Percentiles rank a stretch among this genome's conserved stretches.
Conservation (phyloP, 2,888 invertebrate species). For the Amiota communis region DNA sequence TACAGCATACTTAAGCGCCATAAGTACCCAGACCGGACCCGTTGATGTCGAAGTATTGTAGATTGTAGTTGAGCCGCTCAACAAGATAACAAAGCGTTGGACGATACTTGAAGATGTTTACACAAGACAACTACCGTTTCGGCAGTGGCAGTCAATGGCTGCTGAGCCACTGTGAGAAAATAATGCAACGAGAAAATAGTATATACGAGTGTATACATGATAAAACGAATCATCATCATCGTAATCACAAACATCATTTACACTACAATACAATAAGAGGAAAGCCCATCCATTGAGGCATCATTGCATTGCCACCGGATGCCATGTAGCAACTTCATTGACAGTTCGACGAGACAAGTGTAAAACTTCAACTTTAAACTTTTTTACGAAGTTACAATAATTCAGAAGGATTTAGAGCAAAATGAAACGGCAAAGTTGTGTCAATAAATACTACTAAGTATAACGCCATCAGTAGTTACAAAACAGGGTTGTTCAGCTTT, state of each 20-base stretch:
- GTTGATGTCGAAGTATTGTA: conserved; percentile 15
- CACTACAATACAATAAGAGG: conserved; percentile 26
- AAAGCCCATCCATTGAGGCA: too few species aligned
- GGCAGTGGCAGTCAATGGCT: conserved; percentile 30
- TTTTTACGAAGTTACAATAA: neutral
- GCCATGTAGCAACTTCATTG: conserved; percentile 35
- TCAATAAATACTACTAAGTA: neutral
- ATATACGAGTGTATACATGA: conserved; percentile 3
- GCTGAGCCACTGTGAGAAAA: conserved; percentile 59
- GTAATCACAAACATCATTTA: conserved; percentile 50
- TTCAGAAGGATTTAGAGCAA: neutral
- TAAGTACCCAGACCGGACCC: conserved; percentile 60
- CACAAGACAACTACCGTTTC: conserved; percentile 65
- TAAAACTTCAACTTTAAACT: neutral
- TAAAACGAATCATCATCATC: conserved; percentile 15
- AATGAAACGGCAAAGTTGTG: conserved; percentile 31
- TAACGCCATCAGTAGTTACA: neutral
- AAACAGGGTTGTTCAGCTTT: neutral
- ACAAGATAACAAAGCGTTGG: conserved; percentile 7
- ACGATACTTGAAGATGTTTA: conserved; percentile 57
- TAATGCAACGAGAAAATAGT: conserved; percentile 45
- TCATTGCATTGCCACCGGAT: conserved; percentile 51
- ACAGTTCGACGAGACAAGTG: conserved; percentile 26
- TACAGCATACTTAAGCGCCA: conserved; percentile 56
- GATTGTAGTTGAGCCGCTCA: conserved; percentile 23